Evolutionary conservation across 1,140 invertebrate species (phyloP).

Genomic region (Berghia stephanieae): DNA sequence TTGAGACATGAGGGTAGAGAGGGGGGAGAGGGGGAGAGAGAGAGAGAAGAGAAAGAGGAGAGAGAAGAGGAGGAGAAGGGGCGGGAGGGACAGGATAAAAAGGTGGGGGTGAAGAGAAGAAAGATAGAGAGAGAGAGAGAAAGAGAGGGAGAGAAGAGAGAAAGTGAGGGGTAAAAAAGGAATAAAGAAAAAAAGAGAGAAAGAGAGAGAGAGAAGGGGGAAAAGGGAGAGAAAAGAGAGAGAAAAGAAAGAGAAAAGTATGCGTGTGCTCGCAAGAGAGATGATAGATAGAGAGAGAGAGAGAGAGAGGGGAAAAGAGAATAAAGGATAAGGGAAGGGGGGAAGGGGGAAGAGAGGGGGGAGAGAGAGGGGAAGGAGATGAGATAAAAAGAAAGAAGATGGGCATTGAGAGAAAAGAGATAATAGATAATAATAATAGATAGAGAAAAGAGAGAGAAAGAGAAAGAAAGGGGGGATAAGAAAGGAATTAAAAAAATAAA

Average conservation of each 20-base stretch:
- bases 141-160: not conserved
- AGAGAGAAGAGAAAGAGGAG: not conserved
- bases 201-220: not conserved
- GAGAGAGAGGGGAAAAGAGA: no score
- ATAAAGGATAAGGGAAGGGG: no score
- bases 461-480: slow-evolving; percentile 31
- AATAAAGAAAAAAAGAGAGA: not conserved
- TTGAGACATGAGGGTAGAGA: not conserved
- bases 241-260: not conserved
- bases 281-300: no score
- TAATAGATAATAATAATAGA: no score
- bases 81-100: not conserved
- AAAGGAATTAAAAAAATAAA: slow-evolving; percentile 14
- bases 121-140: not conserved
- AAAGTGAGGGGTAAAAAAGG: not conserved
- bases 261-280: not conserved
- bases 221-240: not conserved
- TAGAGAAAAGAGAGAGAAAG: slow-evolving; percentile 22
- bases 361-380: no score
- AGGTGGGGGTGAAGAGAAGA: not conserved
- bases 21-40: not conserved
- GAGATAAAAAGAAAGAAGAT: no score
- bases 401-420: no score
- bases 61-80: not conserved
- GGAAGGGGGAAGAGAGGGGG: no score